Conservation (phyloP, 2,113 vertebrate genomes). For the Phylloscopus whistleri region DNA sequence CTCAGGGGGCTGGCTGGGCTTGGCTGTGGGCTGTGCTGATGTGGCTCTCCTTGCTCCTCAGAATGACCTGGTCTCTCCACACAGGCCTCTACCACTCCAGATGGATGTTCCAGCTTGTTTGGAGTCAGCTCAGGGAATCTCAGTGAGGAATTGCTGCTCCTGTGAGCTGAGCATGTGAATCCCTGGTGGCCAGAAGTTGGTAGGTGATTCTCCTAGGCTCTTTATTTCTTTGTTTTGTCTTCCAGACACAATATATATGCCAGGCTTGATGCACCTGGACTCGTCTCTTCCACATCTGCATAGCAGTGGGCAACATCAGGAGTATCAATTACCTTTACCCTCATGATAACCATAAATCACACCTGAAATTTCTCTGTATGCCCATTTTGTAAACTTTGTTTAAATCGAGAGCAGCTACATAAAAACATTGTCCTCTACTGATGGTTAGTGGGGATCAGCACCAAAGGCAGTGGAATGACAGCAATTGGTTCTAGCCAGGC, state of each 20-base stretch:
- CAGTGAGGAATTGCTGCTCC: neutral
- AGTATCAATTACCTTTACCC: neutral
- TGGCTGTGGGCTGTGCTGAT: neutral
- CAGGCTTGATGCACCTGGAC: neutral
- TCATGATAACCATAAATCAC: neutral
- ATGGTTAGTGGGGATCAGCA: neutral
- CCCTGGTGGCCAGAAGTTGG: neutral
- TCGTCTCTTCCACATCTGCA: rapidly evolving
- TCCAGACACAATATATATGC: neutral
- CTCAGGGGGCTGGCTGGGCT: neutral
- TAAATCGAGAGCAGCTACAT: neutral
- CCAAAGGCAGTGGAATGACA: neutral
- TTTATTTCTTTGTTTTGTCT: neutral
- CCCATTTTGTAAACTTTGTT: neutral
- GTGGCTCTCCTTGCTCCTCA: neutral
- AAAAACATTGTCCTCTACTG: neutral
- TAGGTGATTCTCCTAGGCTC: neutral
- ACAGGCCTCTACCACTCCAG: neutral
- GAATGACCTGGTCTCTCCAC: neutral
- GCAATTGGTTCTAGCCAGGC: neutral
- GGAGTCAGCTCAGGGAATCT: neutral
- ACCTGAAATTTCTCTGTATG: neutral
- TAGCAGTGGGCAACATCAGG: neutral
- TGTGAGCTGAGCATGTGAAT: neutral
- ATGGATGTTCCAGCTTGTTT: neutral